These are phyloP conservation scores for Trididemnum nubilum DNA, from an alignment of 23 tunicate genomes.

Conservation along the genomic window DNA sequence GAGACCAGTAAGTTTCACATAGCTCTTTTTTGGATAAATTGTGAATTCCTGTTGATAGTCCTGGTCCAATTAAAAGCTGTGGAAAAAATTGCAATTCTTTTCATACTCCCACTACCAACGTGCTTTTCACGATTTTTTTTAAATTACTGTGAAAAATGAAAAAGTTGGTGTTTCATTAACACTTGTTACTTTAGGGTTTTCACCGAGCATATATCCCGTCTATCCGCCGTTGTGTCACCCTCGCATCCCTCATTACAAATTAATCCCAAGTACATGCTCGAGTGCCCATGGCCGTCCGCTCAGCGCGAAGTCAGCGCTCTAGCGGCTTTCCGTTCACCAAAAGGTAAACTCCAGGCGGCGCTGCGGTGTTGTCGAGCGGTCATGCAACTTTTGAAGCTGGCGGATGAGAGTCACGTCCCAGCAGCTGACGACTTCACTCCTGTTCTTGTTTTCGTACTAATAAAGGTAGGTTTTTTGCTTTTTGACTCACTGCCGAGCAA, in stretches of 20 bases:
- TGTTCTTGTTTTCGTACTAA: constrained; percentile 86
- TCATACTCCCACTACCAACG: too few relatives aligned
- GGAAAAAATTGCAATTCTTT: too few relatives aligned
- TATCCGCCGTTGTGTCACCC: constrained; percentile 73
- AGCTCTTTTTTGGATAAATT: too few relatives aligned
- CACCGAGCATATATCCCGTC: constrained; percentile 69
- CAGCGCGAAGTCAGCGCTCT: constrained; percentile 83
- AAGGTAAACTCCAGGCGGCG: constrained; percentile 85
- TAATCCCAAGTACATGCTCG: constrained; percentile 67
- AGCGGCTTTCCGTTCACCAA: constrained; percentile 81
- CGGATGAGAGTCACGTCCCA: constrained; percentile 81
- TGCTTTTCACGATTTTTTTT: too few relatives aligned
- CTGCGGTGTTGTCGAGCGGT: constrained; percentile 84
- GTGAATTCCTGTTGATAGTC: too few relatives aligned
- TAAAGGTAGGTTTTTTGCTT: constrained; percentile 57
- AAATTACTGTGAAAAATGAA: not conserved
- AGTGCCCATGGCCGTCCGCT: constrained; percentile 98
- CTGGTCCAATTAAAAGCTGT: too few relatives aligned
- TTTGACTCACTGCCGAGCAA: not conserved
- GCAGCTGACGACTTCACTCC: constrained; percentile 99
- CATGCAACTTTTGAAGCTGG: constrained; percentile 85
- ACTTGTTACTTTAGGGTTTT: constrained; percentile 40
- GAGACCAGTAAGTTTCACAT: constrained; percentile 80
- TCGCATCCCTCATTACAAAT: constrained; percentile 80
- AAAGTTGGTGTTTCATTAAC: too few relatives aligned